phyloP scores from a whole-genome alignment of 2,888 invertebrate genomes.

The Andrena camellia region DNA sequence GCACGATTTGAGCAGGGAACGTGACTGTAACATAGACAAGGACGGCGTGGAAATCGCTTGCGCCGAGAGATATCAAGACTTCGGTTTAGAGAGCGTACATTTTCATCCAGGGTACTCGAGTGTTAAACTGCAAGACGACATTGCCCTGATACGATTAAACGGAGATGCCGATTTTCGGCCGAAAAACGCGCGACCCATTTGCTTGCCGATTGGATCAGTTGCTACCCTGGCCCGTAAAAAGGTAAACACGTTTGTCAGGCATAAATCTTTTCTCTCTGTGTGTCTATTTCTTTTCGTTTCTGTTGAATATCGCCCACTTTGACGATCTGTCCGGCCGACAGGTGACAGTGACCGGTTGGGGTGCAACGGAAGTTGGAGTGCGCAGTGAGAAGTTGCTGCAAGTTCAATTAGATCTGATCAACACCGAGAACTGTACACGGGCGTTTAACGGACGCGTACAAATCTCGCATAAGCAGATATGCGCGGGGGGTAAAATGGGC shows the following conservation, averaged over 20 bases:
- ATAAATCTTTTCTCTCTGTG: background rate
- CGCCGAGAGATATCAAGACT: slow-evolving; percentile 86
- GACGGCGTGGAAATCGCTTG: slow-evolving; percentile 85
- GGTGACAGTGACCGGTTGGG: slow-evolving; percentile 91
- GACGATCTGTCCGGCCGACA: slow-evolving; percentile 53
- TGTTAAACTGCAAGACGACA: slow-evolving; percentile 87
- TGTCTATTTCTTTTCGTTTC: background rate
- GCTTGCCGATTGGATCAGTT: slow-evolving; percentile 85
- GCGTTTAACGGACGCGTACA: too few relatives aligned
- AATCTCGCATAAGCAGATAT: too few relatives aligned
- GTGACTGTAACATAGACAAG: slow-evolving; percentile 85
- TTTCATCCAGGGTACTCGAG: slow-evolving; percentile 87
- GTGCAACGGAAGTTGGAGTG: slow-evolving; percentile 88
- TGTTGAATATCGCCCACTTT: background rate
- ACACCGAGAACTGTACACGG: too few relatives aligned
- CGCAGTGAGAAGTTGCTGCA: slow-evolving; percentile 79
- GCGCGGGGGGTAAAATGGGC: too few relatives aligned
- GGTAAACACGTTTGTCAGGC: slow-evolving; percentile 59
- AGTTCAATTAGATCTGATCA: too few relatives aligned
- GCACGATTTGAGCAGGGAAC: slow-evolving; percentile 85
- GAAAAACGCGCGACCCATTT: slow-evolving; percentile 86
- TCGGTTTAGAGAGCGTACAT: slow-evolving; percentile 85
- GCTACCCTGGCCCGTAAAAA: slow-evolving; percentile 63
- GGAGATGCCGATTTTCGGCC: slow-evolving; percentile 85
- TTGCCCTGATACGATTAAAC: slow-evolving; percentile 87